Base-by-base conservation (phyloP, 2,888 invertebrate species). In the Drosophila yooni region DNA sequence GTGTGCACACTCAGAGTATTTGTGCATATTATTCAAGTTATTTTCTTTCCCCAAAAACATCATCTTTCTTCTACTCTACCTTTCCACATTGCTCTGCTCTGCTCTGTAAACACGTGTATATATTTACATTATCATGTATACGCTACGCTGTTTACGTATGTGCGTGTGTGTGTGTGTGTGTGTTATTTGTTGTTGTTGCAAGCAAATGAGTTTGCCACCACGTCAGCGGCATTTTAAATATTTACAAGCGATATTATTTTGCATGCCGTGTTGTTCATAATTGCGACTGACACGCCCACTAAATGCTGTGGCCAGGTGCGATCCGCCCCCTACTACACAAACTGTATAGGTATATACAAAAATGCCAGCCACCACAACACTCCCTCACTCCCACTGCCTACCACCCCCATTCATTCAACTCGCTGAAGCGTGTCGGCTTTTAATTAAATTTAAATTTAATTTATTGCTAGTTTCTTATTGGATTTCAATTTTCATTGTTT, bases 391-490 rank as follows among this genome's bases (percentile, higher is more conserved):
- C 21, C 3, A 3, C 2, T 18, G 46, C 1, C 21, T 2, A 10
- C 0, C 27, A 1, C 25, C 25, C 11, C 5, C 21, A 33, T 25
- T 15, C 25, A 25, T 6, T 15, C 34, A 1, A 10, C 3, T 8
- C 57, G 61, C 29, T 29, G 52, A 72, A 65, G 67, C 73, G 53
- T 80, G 69, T 70, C 57, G 77, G 54, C 75, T 80, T 83, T 88
- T 88, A 83, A 88, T 83, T 83, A 88, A 83, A 83, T 83, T 83
- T 74, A 69, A 78, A 88, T 80, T 83, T 83, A 83, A 83, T 88
- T 83, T 83, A 88, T 83, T 83, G 68, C 78, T 70, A 71, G 70
- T 77, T 80, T 74, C 75, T 77, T 74, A 71, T 80, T 77, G 70
- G 69, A 70, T 70, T 67, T 68, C 76, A 61, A 74, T 69, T 66